These are phyloP conservation scores for Anguilla megastoma DNA, from an alignment of 2,797 vertebrate genomes.

Conservation along the genomic window DNA sequence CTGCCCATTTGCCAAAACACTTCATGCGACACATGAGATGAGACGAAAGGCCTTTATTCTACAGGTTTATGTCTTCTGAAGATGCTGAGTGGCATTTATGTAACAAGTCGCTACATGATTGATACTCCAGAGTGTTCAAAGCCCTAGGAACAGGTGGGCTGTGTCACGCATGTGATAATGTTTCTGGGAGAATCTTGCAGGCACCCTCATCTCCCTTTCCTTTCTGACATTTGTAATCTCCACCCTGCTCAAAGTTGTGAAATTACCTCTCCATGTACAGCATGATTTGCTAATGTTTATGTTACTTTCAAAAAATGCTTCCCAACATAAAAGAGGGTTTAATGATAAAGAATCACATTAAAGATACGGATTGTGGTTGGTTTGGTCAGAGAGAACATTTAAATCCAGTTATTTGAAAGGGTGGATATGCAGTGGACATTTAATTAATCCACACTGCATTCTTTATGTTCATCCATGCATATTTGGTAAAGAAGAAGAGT, in stretches of 20 bases:
- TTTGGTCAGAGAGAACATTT: not conserved
- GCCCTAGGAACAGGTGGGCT: conserved; percentile 1
- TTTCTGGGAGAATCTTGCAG: conserved; percentile 1
- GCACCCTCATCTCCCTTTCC: not conserved
- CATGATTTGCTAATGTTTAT: not conserved
- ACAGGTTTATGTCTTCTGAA: not conserved
- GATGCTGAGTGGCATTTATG: conserved; percentile 24
- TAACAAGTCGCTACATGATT: conserved; percentile 19
- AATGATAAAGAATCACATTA: not conserved
- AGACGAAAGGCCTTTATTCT: not conserved
- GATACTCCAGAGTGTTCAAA: conserved; percentile 11
- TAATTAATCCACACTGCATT: not conserved
- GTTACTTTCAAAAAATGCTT: not conserved
- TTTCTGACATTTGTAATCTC: not conserved
- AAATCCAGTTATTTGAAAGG: not conserved
- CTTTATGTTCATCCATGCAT: not conserved
- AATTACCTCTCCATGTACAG: not conserved
- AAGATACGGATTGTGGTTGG: not conserved
- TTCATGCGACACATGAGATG: conserved; percentile 16
- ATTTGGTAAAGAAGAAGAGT: not conserved
- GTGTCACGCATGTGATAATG: conserved; percentile 17
- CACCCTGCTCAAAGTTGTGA: conserved; percentile 6
- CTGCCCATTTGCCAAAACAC: conserved; percentile 18
- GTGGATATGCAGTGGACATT: not conserved
- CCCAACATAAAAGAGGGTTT: not conserved